Base-by-base conservation (phyloP, 2,888 invertebrate species). In the Smittia aterrima region DNA sequence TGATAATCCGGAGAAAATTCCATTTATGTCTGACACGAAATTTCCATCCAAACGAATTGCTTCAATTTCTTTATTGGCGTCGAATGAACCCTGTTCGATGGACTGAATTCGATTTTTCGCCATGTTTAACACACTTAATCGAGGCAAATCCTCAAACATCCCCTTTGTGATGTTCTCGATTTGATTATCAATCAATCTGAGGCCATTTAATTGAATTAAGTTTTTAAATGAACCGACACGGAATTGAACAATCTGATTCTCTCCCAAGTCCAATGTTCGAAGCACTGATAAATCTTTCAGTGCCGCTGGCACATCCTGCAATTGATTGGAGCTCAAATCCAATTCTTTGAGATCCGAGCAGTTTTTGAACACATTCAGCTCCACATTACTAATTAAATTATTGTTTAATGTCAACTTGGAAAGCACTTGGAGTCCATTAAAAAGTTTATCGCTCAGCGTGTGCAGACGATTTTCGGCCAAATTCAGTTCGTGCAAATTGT, bases 1-100 rank as follows among this genome's bases (percentile, higher is more conserved):
- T 4, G 92, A 89, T 16, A 96, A 85, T 74, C 93, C 91, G 62
- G 93, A 90, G 81, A 96, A 93, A 32, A 94, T 92, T 6, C 94
- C 94, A 83, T 95, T 95, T 78, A 96, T 92, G 80, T 95, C 93
- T 24, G 92, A 89, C 77, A 96, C 85, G 81, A 91, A 92, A 83
- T 96, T 96, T 66, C 92, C 91, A 81, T 96, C 95, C 77, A 96
- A 84, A 54, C 95, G 87, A 78, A 96, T 92, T 54, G 94, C 93
- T 82, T 94, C 92, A 78, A 96, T 85, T 79, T 92, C 90, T 18
- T 86, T 85, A 83, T 94, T 94, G 77, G 91, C 87, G 76, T 90
- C 91, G 80, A 96, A 95, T 27, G 93, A 91, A 38, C 92, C 92
- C 68, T 92, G 85, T 80, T 94, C 94, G 78, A 95, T 91, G 79